These are phyloP conservation scores for Oryctes rhinoceros DNA, from an alignment of 1,140 invertebrate genomes.

Conservation along the genomic window DNA sequence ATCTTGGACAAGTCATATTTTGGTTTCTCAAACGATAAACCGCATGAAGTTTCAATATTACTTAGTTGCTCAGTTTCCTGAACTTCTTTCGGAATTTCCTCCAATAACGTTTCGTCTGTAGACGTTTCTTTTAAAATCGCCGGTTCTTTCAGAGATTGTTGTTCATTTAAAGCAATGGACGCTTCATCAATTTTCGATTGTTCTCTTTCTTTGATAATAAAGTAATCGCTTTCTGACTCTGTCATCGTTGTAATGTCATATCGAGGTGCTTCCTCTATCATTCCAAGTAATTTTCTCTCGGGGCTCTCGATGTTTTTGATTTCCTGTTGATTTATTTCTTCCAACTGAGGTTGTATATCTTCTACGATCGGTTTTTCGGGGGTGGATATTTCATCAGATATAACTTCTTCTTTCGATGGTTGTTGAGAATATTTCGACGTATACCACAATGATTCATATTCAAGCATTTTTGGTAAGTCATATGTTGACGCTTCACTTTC, in stretches of 20 bases:
- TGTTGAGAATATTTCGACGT: background rate
- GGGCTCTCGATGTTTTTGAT: background rate
- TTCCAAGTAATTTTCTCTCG: background rate
- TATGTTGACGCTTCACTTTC: constrained; percentile 1
- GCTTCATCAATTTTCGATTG: background rate
- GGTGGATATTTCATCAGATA: background rate
- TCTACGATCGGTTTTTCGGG: background rate
- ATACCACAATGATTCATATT: constrained; percentile 22
- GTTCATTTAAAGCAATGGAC: background rate
- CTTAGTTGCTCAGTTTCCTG: background rate
- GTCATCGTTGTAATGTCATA: background rate
- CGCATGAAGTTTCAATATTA: constrained; percentile 3
- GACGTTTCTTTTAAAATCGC: background rate
- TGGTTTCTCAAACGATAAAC: background rate
- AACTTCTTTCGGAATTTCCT: background rate
- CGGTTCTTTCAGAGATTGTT: background rate
- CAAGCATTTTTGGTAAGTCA: constrained; percentile 7
- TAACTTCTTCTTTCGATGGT: background rate
- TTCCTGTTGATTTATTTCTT: background rate
- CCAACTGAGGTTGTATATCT: background rate
- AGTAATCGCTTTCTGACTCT: background rate
- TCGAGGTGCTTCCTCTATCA: background rate
- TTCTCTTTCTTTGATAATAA: background rate
- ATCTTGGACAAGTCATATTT: constrained; percentile 11
- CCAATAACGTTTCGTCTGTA: background rate